A percentile compares a stretch with the other conserved stretches of the same genome.
These are phyloP conservation scores for Habrosyne pyritoides DNA, from an alignment of 2,888 invertebrate genomes.

Conservation along the genomic window DNA sequence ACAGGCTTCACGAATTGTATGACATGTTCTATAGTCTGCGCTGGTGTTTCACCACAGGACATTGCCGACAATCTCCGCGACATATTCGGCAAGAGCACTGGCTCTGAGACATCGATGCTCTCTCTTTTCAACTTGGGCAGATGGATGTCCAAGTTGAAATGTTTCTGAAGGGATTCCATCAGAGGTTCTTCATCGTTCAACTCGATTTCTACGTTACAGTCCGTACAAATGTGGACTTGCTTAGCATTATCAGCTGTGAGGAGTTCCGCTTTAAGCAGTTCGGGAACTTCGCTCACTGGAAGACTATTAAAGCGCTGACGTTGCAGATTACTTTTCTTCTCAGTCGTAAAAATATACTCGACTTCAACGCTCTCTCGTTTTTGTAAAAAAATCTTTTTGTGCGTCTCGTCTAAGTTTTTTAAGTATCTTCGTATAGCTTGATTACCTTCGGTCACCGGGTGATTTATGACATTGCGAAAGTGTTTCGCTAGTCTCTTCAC, in stretches of 20 bases:
- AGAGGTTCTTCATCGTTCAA: slow-evolving; percentile 71
- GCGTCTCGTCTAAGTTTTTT: slow-evolving; percentile 58
- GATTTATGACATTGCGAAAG: slow-evolving; percentile 61
- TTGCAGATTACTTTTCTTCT: slow-evolving; percentile 73
- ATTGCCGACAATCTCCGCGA: slow-evolving; percentile 70
- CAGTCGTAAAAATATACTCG: slow-evolving; percentile 77
- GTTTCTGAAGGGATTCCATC: slow-evolving; percentile 75
- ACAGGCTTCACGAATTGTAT: slow-evolving; percentile 55
- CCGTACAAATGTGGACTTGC: slow-evolving; percentile 76
- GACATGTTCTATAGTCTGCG: slow-evolving; percentile 56
- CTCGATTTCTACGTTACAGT: slow-evolving; percentile 74
- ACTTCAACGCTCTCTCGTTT: slow-evolving; percentile 71
- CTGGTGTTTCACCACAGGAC: slow-evolving; percentile 61
- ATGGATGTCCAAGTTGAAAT: slow-evolving; percentile 70
- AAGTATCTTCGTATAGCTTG: slow-evolving; percentile 56
- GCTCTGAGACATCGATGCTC: slow-evolving; percentile 74
- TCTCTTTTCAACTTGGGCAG: slow-evolving; percentile 70
- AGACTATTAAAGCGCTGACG: slow-evolving; percentile 76
- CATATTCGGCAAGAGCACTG: slow-evolving; percentile 71
- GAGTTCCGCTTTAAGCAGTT: slow-evolving; percentile 68
- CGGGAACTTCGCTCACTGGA: slow-evolving; percentile 75
- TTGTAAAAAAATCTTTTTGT: slow-evolving; percentile 61
- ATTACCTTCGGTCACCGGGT: slow-evolving; percentile 61
- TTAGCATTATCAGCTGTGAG: slow-evolving; percentile 61
- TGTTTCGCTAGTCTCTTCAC: slow-evolving; percentile 68